Conservation (phyloP, 2,797 vertebrate species). For the Sebastes steindachneri region DNA sequence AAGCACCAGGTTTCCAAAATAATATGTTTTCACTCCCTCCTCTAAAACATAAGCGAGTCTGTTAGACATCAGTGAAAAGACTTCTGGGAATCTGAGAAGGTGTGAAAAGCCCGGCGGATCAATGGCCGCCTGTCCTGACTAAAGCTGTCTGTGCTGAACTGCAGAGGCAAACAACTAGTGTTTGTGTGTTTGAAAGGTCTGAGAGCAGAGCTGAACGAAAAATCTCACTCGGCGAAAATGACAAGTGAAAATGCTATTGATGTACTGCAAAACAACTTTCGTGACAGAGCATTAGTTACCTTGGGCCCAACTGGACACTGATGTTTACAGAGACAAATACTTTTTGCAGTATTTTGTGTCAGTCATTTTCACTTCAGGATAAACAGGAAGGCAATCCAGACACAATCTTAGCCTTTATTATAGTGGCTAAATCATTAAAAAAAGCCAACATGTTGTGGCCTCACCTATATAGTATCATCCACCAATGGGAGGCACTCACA, state of each 20-base stretch:
- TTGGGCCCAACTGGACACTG: not conserved
- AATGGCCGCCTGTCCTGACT: slow-evolving; percentile 57
- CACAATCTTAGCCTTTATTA: no score
- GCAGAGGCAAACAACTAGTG: slow-evolving; percentile 43
- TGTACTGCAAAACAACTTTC: not conserved
- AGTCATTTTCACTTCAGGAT: not conserved
- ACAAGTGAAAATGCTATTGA: slow-evolving; percentile 12
- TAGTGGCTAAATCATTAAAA: no score
- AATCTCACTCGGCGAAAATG: slow-evolving; percentile 4
- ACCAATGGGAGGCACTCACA: no score
- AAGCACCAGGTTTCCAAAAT: slow-evolving; percentile 6
- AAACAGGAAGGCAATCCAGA: no score
- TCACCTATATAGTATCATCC: no score
- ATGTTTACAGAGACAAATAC: not conserved
- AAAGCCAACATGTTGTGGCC: no score
- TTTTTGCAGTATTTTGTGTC: not conserved
- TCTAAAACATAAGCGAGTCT: slow-evolving; percentile 39
- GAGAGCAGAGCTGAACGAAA: slow-evolving; percentile 1
- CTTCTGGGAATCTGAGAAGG: slow-evolving; percentile 64
- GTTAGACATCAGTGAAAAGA: slow-evolving; percentile 43
- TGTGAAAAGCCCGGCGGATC: slow-evolving; percentile 58
- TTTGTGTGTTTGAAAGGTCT: slow-evolving; percentile 38
- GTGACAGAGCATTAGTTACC: not conserved
- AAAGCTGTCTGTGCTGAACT: slow-evolving; percentile 17
- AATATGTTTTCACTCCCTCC: slow-evolving; percentile 1